Percentiles rank a stretch among this genome's conserved stretches.
Conservation (phyloP, 2,888 invertebrate genomes). For the Coelopa pilipes region DNA sequence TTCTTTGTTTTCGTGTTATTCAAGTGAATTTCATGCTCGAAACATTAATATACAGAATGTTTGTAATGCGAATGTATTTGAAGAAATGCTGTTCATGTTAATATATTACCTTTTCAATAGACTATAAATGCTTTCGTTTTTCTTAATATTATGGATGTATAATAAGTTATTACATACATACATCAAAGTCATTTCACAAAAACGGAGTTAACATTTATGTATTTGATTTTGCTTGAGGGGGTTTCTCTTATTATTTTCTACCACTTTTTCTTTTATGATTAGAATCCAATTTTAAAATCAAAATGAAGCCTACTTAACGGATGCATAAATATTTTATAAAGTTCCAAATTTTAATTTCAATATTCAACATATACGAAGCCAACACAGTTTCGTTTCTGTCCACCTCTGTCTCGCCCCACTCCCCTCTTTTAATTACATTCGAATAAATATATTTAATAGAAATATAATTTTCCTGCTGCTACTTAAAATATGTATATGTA, state of each 20-base stretch:
- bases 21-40: not conserved
- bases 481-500: conserved; percentile 19
- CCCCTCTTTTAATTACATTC: too few species aligned
- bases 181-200: conserved; percentile 20
- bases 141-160: conserved; percentile 18
- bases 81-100: conserved; percentile 14
- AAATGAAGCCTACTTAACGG: not conserved
- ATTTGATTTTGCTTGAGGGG: not conserved
- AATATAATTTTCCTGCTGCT: conserved; percentile 10
- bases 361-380: conserved; percentile 15
- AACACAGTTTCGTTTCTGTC: not conserved
- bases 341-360: not conserved
- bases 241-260: not conserved
- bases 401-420: too few species aligned
- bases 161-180: conserved; percentile 20
- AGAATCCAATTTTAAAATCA: not conserved
- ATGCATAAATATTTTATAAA: not conserved
- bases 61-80: conserved; percentile 21
- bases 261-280: not conserved
- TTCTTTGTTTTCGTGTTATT: not conserved
- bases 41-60: conserved; percentile 27
- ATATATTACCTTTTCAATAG: not conserved
- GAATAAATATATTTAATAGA: too few species aligned
- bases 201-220: conserved; percentile 3
- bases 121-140: conserved; percentile 23